Base-by-base conservation (phyloP, 2,888 invertebrate genomes). In the Volucella inflata region DNA sequence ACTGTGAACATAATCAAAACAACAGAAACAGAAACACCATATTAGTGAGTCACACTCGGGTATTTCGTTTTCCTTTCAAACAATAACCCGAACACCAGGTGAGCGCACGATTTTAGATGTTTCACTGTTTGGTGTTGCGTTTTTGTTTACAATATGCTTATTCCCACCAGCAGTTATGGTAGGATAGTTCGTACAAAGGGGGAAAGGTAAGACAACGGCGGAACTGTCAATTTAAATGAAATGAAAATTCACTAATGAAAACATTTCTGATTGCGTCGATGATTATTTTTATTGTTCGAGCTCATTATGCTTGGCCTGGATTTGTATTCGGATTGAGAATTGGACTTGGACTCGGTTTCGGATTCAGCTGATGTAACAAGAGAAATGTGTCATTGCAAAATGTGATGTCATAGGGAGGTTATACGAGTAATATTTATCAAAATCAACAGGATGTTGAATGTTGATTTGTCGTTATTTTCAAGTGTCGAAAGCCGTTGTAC, bases 371-470 rank as follows among this genome's bases (percentile, higher is more conserved):
- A 83, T 83, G 83, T 83, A 83, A 83, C 72, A 64, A 48, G 77
- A 83, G 77, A 83, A 72, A 78, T 83, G 83, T 83, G 83, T 83
- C 77, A 83, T 78, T 74, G 67, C 38, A 46, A 6, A 30, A 64
- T 72, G 67, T 82, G 82, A 83, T 83, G 77, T 83, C 77, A 83
- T 72, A 68, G 36, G n/a, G 16, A 42, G 59, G 42, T 71, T 68
- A n/a, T n/a, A 16, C 14, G 2, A 48, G 3, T 44, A 36, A 44
- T 60, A 50, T 53, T 40, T 77, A 6, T 57, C 44, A 0, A 55
- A 44, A 10, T 17, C 55, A 83, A 72, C 82, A 83, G 82, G 82
- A 83, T 77, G 77, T 83, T 78, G 51, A 78, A 38, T 53, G 53
- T 72, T n/a, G 51, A 36, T 42, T 70, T 60, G 53, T 48, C 38